These are phyloP conservation scores for Athetis lepigone DNA, from an alignment of 2,888 invertebrate genomes.

Conservation along the genomic window DNA sequence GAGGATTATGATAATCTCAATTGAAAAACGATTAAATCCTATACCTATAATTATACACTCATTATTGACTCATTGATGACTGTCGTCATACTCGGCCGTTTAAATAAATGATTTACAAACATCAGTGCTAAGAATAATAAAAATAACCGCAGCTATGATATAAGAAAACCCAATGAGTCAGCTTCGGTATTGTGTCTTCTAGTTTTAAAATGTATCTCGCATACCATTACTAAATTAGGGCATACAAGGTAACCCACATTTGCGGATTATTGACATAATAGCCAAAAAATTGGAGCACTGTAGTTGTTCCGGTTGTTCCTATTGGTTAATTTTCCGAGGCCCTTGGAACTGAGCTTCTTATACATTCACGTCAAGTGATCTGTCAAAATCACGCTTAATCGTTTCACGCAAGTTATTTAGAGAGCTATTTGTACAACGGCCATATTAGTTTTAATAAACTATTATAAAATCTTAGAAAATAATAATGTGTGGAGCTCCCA, in stretches of 20 bases:
- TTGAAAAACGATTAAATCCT: too few species aligned
- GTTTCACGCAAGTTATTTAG: too few species aligned
- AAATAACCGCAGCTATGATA: conserved; percentile 1
- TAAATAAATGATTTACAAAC: too few species aligned
- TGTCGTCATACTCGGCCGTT: conserved; percentile 6
- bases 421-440: too few species aligned
- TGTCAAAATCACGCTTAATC: too few species aligned
- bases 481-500: too few species aligned
- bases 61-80: too few species aligned
- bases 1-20: too few species aligned
- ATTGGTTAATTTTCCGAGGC: conserved; percentile 2
- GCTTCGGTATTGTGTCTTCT: not conserved
- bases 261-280: not conserved
- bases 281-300: not conserved
- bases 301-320: not conserved
- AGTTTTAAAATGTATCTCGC: not conserved
- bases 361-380: not conserved
- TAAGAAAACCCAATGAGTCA: conserved; percentile 31
- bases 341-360: not conserved
- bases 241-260: conserved; percentile 31
- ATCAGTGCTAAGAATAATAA: conserved; percentile 7
- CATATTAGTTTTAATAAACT: too few species aligned
- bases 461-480: too few species aligned
- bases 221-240: conserved; percentile 18
- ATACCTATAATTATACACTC: not conserved